A percentile compares a stretch with the other conserved stretches of the same genome.
phyloP scores from a whole-genome alignment of 2,797 vertebrate species.

The Muraenolepis orangiensis region DNA sequence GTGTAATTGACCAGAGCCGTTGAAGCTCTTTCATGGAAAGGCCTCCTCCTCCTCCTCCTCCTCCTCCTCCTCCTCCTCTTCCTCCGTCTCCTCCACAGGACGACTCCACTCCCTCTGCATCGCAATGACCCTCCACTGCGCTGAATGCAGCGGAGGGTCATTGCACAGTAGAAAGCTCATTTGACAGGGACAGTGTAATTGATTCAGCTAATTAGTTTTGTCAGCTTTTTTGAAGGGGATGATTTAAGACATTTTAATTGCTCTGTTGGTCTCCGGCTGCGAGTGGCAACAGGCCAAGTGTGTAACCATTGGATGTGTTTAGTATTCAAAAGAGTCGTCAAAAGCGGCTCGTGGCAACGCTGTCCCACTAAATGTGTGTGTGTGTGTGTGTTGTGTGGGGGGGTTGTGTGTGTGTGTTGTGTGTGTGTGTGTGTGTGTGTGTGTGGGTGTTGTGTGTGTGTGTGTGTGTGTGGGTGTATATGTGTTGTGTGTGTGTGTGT shows the following conservation, averaged over 20 bases:
- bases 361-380: too few species aligned
- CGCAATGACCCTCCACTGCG: slow-evolving; percentile 41
- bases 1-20: slow-evolving; percentile 41
- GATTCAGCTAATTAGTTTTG: background rate
- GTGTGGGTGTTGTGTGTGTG: background rate
- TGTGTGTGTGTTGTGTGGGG: background rate
- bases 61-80: too few species aligned
- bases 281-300: background rate
- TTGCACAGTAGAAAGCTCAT: slow-evolving; percentile 16
- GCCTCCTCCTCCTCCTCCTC: too few species aligned
- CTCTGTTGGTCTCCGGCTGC: background rate
- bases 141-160: too few species aligned
- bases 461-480: too few species aligned
- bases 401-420: too few species aligned
- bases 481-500: background rate
- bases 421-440: background rate
- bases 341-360: too few species aligned
- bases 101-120: slow-evolving; percentile 41
- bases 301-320: background rate
- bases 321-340: background rate
- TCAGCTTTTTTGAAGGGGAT: background rate
- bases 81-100: too few species aligned
- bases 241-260: background rate
- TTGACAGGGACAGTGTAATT: slow-evolving; percentile 18
- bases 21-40: slow-evolving; percentile 33